Evolutionary conservation across 2,888 invertebrate genomes (phyloP), one percentile per base, ranked within the genome.

Genomic region (Xanthorhoe designata): DNA sequence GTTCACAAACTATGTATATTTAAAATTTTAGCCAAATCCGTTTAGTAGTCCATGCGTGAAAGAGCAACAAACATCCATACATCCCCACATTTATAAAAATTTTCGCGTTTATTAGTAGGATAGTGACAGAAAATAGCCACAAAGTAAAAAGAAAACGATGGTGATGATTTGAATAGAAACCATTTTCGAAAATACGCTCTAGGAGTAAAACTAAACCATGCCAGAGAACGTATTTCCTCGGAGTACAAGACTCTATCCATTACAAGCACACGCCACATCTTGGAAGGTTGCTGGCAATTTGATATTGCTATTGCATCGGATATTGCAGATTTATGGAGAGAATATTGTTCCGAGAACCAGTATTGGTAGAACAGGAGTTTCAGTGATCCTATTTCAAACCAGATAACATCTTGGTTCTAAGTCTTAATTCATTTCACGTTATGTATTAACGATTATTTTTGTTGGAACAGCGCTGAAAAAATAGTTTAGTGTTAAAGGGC

Each of bases 241-340:
- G 17, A 47, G 38, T 42, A 56, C 56, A 56, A 9, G 45, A 1
- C 56, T 42, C 24, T 51, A 19, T 42, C 55, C 42, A 55, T 55
- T 42, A 55, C 55, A 45, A 13, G 47, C 47, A 47, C 6, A 57
- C 17, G 57, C 58, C 38, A 19, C 50, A 50, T 58, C 35, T 58
- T 50, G 50, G 35, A 58, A 50, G 38, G 50, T 56, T 47, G 45
- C 56, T 47, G 4, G 47, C 56, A 56, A 47, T 45, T 57, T 49
- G 29, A 32, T 32, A 57, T 32, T 57, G 29, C 13, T 49, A 32
- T 29, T 49, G 56, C 59, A 19, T 32, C 18, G 19, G 8, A 35
- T 32, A 49, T 61, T 53, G 18, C 19, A 53, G 29, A 54, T 52
- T 45, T 17, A 42, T 24, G 51, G 42, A 24, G 13, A 18, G 51